A percentile compares a stretch with the other conserved stretches of the same genome.
Evolutionary conservation across 2,888 invertebrate genomes (phyloP).

Genomic region (Mechanitis mazaeus): DNA sequence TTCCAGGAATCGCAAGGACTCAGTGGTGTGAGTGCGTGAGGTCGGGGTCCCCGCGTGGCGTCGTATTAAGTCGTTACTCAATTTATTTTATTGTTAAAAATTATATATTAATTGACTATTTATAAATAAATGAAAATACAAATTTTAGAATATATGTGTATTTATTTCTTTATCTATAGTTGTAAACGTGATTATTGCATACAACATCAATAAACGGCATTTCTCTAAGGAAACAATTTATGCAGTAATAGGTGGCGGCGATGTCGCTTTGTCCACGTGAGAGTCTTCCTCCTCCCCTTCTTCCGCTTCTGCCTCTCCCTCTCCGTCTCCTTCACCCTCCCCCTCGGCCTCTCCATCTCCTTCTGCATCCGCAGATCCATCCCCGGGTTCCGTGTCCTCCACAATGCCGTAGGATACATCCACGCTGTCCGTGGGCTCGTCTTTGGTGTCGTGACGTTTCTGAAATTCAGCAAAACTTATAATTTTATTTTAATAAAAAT

Average conservation of each 20-base stretch:
- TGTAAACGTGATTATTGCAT: too few relatives aligned
- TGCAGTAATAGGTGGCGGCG: constrained; percentile 60
- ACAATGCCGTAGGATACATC: constrained; percentile 40
- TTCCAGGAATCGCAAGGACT: constrained; percentile 75
- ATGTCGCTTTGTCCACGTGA: constrained; percentile 70
- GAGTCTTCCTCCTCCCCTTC: constrained; percentile 42
- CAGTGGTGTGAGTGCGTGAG: constrained; percentile 58
- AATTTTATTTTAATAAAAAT: not conserved
- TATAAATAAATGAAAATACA: constrained; percentile 69
- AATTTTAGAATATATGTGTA: constrained; percentile 56
- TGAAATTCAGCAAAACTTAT: constrained; percentile 31
- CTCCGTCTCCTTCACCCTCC: constrained; percentile 43
- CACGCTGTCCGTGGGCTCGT: constrained; percentile 44
- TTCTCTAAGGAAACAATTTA: constrained; percentile 25
- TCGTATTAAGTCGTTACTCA: constrained; percentile 67
- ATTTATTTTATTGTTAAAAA: constrained; percentile 62
- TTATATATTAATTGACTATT: constrained; percentile 69
- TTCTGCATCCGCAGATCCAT: constrained; percentile 32
- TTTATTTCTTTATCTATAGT: not conserved
- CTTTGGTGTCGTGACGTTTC: constrained; percentile 60
- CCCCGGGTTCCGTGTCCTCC: constrained; percentile 41
- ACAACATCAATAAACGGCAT: too few relatives aligned
- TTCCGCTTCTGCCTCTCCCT: constrained; percentile 45
- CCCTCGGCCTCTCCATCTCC: constrained; percentile 39
- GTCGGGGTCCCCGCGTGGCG: constrained; percentile 39